Base-by-base conservation (phyloP, 2,888 invertebrate species). In the Lypha dubia region DNA sequence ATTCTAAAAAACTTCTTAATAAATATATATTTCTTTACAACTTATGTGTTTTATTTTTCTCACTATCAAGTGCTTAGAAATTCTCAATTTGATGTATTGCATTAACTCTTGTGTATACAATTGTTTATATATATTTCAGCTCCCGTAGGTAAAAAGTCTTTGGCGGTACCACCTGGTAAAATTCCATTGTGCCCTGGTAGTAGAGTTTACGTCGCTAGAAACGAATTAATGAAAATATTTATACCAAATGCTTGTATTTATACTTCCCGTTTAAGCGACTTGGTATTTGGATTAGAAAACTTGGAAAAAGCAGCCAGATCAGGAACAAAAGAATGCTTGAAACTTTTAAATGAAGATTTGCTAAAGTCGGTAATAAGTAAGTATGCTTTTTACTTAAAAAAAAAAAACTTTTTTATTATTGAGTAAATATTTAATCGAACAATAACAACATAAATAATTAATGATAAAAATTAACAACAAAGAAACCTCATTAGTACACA, bases 111-210 rank as follows among this genome's bases (percentile, higher is more conserved):
- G 46, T 49, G 6, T 28, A 24, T 49, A 1, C 32, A 17, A 17
- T 24, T 3, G 46, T 49, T 3, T 28, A 24, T 49, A 1, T 41
- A 17, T 63, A n/a, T 70, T 60, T 0, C 41, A 41, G 63, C 20
- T 51, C 8, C 58, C 51, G 28, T 28, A 22, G 9, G 15, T 9
- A 84, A 68, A 60, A 79, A 74, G 17, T 8, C 60, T 2, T 17
- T 58, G 22, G 28, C 46, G 11, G 20, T 49, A 15, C 60, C 63
- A 51, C 60, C 76, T 20, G 86, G 68, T 9, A 86, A 87, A 75
- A 91, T 92, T 58, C 92, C 92, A 1, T 76, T 92, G n/a, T 91
- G 89, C 79, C 88, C 88, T 17, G 92, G 92, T 17, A 91, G 92
- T 71, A 84, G 84, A 35, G 91, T 92, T 15, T 90, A 89, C 71